Percentiles rank a stretch among this genome's conserved stretches.
Conservation (phyloP, 2,113 vertebrate genomes). For the Catharus fuscescens region DNA sequence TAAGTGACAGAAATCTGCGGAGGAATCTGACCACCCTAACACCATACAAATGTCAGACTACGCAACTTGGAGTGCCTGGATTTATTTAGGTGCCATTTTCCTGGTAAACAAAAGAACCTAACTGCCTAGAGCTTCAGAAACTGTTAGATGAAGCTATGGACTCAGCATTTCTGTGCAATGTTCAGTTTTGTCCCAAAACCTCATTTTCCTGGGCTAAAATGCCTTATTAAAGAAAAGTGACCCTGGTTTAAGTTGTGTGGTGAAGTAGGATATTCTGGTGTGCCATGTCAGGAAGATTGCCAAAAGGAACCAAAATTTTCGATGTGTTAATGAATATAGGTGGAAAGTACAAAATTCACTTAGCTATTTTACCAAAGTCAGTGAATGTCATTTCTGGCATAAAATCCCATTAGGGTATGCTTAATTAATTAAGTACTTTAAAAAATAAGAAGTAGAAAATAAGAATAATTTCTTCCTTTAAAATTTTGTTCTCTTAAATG, state of each 20-base stretch:
- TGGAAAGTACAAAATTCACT: not conserved
- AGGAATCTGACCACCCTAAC: not conserved
- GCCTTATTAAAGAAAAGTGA: not conserved
- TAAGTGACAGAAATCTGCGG: not conserved
- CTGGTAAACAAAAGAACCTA: not conserved
- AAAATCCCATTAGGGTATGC: not conserved
- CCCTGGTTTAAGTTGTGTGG: not conserved
- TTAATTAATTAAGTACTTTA: not conserved
- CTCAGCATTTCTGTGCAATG: not conserved
- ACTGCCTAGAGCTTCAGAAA: not conserved
- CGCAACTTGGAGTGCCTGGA: not conserved
- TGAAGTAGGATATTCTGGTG: not conserved
- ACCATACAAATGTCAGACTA: not conserved
- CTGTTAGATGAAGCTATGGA: not conserved
- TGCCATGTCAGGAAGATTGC: not conserved
- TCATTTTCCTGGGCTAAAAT: not conserved
- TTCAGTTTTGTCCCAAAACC: not conserved
- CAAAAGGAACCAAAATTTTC: not conserved
- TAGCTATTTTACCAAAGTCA: not conserved
- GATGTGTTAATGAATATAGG: not conserved
- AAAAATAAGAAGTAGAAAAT: not conserved
- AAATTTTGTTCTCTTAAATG: not conserved
- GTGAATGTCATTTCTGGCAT: not conserved
- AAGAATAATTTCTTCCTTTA: not conserved
- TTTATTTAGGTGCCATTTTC: not conserved